Base-by-base conservation (phyloP, 2,888 invertebrate genomes). In the Plebejus melissa region DNA sequence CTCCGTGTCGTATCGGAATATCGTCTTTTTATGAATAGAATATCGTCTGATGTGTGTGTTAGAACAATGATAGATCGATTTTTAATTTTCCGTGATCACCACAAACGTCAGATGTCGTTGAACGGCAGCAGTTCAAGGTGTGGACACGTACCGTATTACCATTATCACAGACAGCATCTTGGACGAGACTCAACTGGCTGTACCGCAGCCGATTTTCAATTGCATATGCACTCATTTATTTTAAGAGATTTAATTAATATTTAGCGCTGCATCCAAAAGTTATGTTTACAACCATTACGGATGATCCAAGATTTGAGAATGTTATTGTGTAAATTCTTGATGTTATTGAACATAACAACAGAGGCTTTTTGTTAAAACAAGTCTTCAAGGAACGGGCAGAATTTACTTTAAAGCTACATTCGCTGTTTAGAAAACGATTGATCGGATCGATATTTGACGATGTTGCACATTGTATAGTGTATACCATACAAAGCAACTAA, bases 161-260 rank as follows among this genome's bases (percentile, higher is more conserved):
- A 87, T 88, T 91, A 91, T 93, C 92, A 81, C 80, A 84, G 91
- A 91, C 93, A 90, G 90, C 84, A 89, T 92, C 92, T 93, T 93
- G 93, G 92, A 91, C 82, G 83, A 79, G 86, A 85, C 88, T 89
- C 93, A 93, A 92, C 86, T 88, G 86, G 84, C 85, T 83, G 81
- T 83, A 84, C 83, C 85, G 83, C 84, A 83, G 86, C 83, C 86
- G 89, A 89, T 90, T 89, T 90, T 88, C 81, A 82, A 90, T 90
- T 89, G 85, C 75, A 77, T 70, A 22, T 65, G 57, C 76, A 72
- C 74, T 38, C 22, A 0, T 38, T 28, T 75, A 57, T 75, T 54
- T 69, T 16, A 13, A 9, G 54, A 71, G 7, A 60, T 36, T 65
- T 65, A 65, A 65, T 65, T 65, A 65, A 65, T 65, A 65, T 69